Conservation (phyloP, 2,888 invertebrate species). For the Pseudanteris insignis region DNA sequence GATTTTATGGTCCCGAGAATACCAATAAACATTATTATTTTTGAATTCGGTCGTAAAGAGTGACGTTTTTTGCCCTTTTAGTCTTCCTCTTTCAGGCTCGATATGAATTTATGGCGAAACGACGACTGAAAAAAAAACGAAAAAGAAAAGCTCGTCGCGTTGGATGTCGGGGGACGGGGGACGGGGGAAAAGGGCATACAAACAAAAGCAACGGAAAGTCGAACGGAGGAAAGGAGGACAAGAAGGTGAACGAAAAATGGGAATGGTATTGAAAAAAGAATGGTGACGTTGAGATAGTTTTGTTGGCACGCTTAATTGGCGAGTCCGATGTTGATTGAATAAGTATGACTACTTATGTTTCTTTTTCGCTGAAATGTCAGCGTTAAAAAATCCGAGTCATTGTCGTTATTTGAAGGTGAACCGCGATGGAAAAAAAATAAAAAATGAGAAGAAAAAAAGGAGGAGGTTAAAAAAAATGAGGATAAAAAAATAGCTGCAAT, state of each 20-base stretch:
- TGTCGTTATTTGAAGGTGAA: slow-evolving; percentile 42
- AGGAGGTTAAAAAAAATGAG: too few species aligned
- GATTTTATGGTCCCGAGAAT: slow-evolving; percentile 19
- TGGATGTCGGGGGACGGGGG: neutral
- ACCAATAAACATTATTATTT: slow-evolving; percentile 19
- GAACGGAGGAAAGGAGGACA: neutral
- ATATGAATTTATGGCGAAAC: slow-evolving; percentile 11
- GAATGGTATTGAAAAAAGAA: slow-evolving; percentile 8
- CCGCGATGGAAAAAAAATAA: slow-evolving; percentile 11
- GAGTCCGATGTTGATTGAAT: slow-evolving; percentile 29
- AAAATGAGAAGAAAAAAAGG: too few species aligned
- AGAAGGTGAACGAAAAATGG: neutral
- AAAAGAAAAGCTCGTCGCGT: neutral
- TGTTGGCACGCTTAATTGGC: slow-evolving; percentile 29
- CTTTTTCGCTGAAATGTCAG: slow-evolving; percentile 2
- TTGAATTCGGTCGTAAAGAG: slow-evolving; percentile 15
- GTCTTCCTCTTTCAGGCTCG: neutral
- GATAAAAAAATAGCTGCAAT: slow-evolving; percentile 25
- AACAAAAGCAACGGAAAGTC: too few species aligned
- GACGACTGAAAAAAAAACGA: slow-evolving; percentile 1
- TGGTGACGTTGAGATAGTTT: slow-evolving; percentile 8
- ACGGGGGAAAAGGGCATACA: neutral
- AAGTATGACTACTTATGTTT: slow-evolving; percentile 26
- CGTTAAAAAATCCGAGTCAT: slow-evolving; percentile 36
- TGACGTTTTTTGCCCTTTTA: slow-evolving; percentile 6